A percentile compares a stretch with the other conserved stretches of the same genome.
phyloP scores from a whole-genome alignment of 2,888 invertebrate species.

The Amiota minor region DNA sequence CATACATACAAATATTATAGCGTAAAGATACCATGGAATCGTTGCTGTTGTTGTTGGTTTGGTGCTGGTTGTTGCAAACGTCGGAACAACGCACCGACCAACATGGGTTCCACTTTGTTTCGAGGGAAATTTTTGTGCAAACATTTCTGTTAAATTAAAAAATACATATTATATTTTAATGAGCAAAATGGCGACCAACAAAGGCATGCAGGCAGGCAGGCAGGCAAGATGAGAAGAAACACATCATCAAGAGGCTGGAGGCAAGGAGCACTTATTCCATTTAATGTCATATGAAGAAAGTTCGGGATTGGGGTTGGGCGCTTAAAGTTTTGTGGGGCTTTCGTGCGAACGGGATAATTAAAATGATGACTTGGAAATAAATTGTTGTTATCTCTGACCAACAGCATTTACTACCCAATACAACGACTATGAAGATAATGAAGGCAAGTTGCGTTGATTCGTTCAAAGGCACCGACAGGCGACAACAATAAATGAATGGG shows the following conservation, averaged over 20 bases:
- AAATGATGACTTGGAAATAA: constrained; percentile 72
- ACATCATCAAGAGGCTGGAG: neutral
- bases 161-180: constrained; percentile 73
- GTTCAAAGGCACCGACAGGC: constrained; percentile 16
- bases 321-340: constrained; percentile 37
- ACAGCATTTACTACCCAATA: constrained; percentile 48
- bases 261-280: constrained; percentile 2
- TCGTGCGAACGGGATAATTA: constrained; percentile 69
- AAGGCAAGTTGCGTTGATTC: constrained; percentile 17
- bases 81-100: neutral
- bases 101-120: constrained; percentile 56
- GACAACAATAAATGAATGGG: constrained; percentile 3
- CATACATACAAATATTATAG: constrained; percentile 23
- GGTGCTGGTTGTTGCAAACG: too few relatives aligned
- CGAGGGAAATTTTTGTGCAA: constrained; percentile 68
- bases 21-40: constrained; percentile 28
- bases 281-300: neutral
- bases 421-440: constrained; percentile 6
- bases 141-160: constrained; percentile 72
- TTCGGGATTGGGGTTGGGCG: too few relatives aligned
- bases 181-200: constrained; percentile 67
- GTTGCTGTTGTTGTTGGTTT: constrained; percentile 32
- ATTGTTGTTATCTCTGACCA: constrained; percentile 72
- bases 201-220: constrained; percentile 1
- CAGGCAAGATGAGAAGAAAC: neutral